Evolutionary conservation across 2,888 invertebrate genomes (phyloP), one percentile per base, ranked within the genome.

Genomic region (Diaphora mendica): DNA sequence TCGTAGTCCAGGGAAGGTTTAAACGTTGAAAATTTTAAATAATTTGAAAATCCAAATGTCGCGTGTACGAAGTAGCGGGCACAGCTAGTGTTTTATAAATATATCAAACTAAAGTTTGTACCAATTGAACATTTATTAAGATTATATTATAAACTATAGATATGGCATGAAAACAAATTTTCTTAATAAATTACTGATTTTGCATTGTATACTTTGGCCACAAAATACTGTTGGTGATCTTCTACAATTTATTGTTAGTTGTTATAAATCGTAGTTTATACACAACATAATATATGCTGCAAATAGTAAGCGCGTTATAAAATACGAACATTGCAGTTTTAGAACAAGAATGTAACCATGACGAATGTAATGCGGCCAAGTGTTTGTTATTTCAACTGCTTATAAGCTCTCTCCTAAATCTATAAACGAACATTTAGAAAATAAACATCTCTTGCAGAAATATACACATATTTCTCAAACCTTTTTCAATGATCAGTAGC

Each of bases 371-470:
- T 30, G 26, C 65, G 73, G 66, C 67, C 70, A 42, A 39, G 39
- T 70, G 67, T 70, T 69, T 76, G 74, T 75, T 51, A 68, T 73
- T 73, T 8, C 51, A 75, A 68, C 69, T 70, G 69, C 72, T 75
- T 77, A 74, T 65, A 30, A 35, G 70, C 62, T 77, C 44, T 51
- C 55, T 82, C 74, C 42, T 72, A 70, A 68, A 44, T 66, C 71
- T 74, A 76, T 72, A 73, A 81, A 77, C 59, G 64, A 66, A 72
- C 64, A 48, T 74, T 73, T 73, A 68, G 48, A 62, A 62, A 68
- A 73, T 72, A 68, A 77, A 51, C 70, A 74, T 13, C n/a, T 30
- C 8, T 48, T 20, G 42, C 3, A 20, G 42, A 62, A 26, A 62
- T n/a, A 44, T n/a, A 42, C 42, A n/a, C 11, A 3, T 17, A n/a